Conservation (phyloP, 2,888 invertebrate genomes). For the Pseudanteris insignis region DNA sequence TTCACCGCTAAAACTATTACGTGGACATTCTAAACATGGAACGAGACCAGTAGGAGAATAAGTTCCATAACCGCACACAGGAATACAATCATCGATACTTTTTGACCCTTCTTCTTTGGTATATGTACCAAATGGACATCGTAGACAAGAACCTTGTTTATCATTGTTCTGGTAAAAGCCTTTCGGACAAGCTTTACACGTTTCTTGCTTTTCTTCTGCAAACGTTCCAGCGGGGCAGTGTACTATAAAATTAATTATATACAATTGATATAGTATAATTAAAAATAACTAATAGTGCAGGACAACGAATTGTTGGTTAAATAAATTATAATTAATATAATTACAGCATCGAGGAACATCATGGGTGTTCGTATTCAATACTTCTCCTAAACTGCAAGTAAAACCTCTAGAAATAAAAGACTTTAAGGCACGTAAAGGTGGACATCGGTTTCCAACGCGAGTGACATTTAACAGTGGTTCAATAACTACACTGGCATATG, state of each 20-base stretch:
- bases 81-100: conserved; percentile 84
- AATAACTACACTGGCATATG: conserved; percentile 89
- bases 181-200: conserved; percentile 89
- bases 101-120: conserved; percentile 92
- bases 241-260: conserved; percentile 68
- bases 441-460: conserved; percentile 91
- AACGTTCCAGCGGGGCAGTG: conserved; percentile 97
- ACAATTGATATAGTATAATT: no score
- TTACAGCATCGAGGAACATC: conserved; percentile 91
- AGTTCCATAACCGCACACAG: conserved; percentile 95
- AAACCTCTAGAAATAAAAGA: conserved; percentile 89
- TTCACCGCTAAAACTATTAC: conserved; percentile 88
- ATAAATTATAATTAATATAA: conserved; percentile 60
- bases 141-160: conserved; percentile 87
- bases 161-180: conserved; percentile 95
- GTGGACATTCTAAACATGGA: conserved; percentile 92
- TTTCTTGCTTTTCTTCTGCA: conserved; percentile 88
- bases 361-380: conserved; percentile 90
- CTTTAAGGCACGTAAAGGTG: conserved; percentile 85
- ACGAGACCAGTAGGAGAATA: conserved; percentile 91
- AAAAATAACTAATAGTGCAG: no score
- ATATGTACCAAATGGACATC: conserved; percentile 92
- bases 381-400: conserved; percentile 92
- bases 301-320: background rate
- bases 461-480: conserved; percentile 89